Evolutionary conservation across 2,888 invertebrate species (phyloP).

Genomic region (Barypeithes pellucidus): DNA sequence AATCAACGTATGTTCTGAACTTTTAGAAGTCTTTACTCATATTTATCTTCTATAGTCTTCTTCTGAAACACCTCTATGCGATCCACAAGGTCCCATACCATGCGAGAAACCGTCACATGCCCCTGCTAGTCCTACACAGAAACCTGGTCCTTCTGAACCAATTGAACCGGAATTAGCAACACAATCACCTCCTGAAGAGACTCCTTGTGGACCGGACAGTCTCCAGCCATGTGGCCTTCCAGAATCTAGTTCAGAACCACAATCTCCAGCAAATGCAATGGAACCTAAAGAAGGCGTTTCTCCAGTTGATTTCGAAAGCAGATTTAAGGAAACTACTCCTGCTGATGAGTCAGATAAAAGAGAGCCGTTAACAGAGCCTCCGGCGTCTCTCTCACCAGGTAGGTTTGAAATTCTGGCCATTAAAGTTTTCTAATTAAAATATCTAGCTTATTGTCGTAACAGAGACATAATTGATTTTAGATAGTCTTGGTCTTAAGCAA

Average conservation of each 20-base stretch:
- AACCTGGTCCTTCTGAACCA: conserved; percentile 13
- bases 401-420: neutral
- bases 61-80: conserved; percentile 3
- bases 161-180: neutral
- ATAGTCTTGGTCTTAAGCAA: conserved; percentile 33
- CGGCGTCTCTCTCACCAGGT: conserved; percentile 22
- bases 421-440: no score
- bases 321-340: conserved; percentile 43
- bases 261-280: conserved; percentile 20
- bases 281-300: conserved; percentile 15
- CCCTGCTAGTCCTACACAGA: conserved; percentile 2
- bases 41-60: neutral
- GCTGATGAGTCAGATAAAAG: conserved; percentile 27
- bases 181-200: conserved; percentile 6
- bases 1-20: no score
- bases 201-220: conserved; percentile 16
- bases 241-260: conserved; percentile 16
- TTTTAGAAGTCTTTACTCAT: no score
- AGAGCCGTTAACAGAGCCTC: conserved; percentile 44
- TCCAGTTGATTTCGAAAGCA: conserved; percentile 23
- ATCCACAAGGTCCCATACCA: neutral
- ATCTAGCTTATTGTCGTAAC: no score
- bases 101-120: conserved; percentile 21
- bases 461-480: neutral
- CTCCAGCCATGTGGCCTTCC: conserved; percentile 14